Evolutionary conservation across 64 coral and sea anemone species (phyloP).

Genomic region (Stichodactyla mertensii): DNA sequence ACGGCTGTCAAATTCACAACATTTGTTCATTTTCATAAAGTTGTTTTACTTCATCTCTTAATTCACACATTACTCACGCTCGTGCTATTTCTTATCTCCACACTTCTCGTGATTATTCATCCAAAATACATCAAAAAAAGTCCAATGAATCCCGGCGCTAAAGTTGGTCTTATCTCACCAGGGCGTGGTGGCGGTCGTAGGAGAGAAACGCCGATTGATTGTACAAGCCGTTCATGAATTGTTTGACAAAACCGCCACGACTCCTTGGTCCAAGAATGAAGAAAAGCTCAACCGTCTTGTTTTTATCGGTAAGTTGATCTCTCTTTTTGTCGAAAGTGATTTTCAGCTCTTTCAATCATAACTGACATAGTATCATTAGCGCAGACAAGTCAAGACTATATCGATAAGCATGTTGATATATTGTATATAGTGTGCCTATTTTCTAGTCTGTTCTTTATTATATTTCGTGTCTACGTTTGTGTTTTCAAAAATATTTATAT

Average conservation of each 20-base stretch:
- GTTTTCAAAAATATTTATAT: background rate
- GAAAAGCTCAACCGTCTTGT: constrained; percentile 37
- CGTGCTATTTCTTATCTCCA: background rate
- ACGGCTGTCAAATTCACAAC: background rate
- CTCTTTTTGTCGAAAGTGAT: background rate
- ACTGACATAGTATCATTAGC: background rate
- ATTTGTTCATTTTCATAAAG: background rate
- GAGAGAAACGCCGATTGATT: constrained; percentile 39
- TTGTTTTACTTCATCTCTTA: background rate
- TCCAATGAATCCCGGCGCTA: background rate
- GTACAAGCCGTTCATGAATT: constrained; percentile 64
- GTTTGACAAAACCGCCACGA: constrained; percentile 62
- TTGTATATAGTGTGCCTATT: background rate
- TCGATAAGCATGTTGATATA: background rate
- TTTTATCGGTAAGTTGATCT: constrained; percentile 41
- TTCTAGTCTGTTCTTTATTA: background rate
- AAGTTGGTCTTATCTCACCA: background rate
- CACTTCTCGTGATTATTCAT: background rate
- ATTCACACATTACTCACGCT: background rate
- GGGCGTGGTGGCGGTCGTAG: constrained; percentile 26
- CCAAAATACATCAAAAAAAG: background rate
- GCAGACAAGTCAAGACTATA: background rate
- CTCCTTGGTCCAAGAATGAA: constrained; percentile 19
- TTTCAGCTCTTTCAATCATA: background rate
- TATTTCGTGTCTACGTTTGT: background rate